These are phyloP conservation scores for Chiroxiphia lanceolata DNA, from an alignment of 2,797 vertebrate species.

Conservation along the genomic window DNA sequence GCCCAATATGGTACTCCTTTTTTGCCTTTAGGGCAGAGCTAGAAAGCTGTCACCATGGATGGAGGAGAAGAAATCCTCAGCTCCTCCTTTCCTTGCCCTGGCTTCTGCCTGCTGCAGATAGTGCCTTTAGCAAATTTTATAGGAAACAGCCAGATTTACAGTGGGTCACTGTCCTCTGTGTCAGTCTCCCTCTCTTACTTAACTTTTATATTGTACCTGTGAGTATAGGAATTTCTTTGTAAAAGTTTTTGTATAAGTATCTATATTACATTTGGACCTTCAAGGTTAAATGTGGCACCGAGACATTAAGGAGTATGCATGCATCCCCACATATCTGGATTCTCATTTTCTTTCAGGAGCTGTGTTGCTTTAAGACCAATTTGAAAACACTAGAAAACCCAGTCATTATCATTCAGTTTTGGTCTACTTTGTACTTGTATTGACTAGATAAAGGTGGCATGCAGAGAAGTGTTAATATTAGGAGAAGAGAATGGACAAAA, in stretches of 20 bases:
- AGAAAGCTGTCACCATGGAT: not conserved
- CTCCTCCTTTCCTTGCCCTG: not conserved
- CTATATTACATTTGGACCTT: not conserved
- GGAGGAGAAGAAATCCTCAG: not conserved
- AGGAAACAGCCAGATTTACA: not conserved
- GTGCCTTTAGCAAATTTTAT: not conserved
- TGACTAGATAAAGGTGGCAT: not conserved
- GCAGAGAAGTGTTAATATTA: not conserved
- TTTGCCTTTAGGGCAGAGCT: not conserved
- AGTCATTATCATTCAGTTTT: not conserved
- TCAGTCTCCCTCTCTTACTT: not conserved
- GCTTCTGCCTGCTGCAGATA: not conserved
- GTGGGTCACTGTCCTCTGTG: not conserved
- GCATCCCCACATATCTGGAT: not conserved
- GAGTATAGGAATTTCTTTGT: not conserved
- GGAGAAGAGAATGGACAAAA: not conserved
- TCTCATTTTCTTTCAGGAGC: not conserved
- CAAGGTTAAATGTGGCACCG: not conserved
- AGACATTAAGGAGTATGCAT: not conserved
- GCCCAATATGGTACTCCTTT: fast-evolving
- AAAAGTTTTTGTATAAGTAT: not conserved
- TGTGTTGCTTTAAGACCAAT: not conserved
- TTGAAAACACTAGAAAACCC: not conserved
- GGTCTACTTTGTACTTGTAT: not conserved
- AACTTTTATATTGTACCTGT: not conserved